phyloP scores from a whole-genome alignment of 35 echinoderm and acorn worm species.

The Acanthaster planci region DNA sequence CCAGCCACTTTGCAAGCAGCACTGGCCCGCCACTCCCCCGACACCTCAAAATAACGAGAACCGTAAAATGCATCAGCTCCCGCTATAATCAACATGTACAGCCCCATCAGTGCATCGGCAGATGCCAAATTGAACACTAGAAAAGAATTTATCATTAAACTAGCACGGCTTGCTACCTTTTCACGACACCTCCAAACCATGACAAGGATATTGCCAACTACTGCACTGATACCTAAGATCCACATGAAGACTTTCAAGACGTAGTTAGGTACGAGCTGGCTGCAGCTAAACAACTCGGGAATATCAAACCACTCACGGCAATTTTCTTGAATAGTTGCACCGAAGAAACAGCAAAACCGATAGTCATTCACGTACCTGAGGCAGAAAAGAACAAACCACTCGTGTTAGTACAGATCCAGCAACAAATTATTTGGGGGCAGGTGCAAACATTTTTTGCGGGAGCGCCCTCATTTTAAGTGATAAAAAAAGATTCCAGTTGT shows the following conservation, averaged over 20 bases:
- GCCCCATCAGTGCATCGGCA: slow-evolving; percentile 74
- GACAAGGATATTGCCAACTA: slow-evolving; percentile 41
- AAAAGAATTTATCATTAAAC: slow-evolving; percentile 43
- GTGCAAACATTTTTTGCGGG: too few species aligned
- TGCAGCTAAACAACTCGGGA: slow-evolving; percentile 39
- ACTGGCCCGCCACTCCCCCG: slow-evolving; percentile 52
- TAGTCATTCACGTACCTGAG: slow-evolving; percentile 34
- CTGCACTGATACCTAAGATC: slow-evolving; percentile 45
- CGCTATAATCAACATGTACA: slow-evolving; percentile 73
- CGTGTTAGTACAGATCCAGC: neutral
- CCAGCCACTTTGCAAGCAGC: slow-evolving; percentile 50
- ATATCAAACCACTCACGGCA: slow-evolving; percentile 31
- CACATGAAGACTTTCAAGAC: slow-evolving; percentile 53
- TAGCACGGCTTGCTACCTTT: neutral
- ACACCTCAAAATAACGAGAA: slow-evolving; percentile 56
- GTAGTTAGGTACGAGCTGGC: slow-evolving; percentile 17
- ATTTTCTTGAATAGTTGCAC: slow-evolving; percentile 14
- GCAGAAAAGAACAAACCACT: neutral
- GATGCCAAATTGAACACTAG: slow-evolving; percentile 67
- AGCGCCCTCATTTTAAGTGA: too few species aligned
- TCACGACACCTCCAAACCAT: slow-evolving; percentile 22
- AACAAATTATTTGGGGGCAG: neutral
- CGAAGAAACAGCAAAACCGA: slow-evolving; percentile 40
- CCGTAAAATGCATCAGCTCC: slow-evolving; percentile 52
- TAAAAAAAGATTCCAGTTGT: neutral